Conservation (phyloP, 2,113 vertebrate genomes). For the Oceanodroma tethys region DNA sequence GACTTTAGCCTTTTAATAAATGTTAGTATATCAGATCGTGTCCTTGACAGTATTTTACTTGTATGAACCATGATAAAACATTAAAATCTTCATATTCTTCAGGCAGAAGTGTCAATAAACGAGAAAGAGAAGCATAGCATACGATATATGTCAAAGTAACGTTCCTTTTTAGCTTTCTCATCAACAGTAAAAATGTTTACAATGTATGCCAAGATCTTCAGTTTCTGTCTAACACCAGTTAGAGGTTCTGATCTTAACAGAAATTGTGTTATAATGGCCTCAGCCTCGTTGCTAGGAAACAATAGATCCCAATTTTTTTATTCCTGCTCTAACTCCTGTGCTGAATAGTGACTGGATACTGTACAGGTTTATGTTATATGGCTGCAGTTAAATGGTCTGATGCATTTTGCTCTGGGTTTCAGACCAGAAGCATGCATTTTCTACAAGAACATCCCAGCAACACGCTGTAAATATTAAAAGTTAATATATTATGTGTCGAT, state of each 20-base stretch:
- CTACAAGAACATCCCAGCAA: constrained; percentile 80
- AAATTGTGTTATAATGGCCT: constrained; percentile 78
- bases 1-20: constrained; percentile 80
- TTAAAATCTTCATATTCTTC: constrained; percentile 72
- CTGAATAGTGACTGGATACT: constrained; percentile 79
- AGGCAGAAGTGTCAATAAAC: constrained; percentile 68
- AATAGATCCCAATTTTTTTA: constrained; percentile 78
- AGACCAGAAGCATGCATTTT: constrained; percentile 83
- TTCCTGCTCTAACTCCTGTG: constrained; percentile 79
- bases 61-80: constrained; percentile 75
- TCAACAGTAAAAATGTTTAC: constrained; percentile 79
- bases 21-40: constrained; percentile 81
- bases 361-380: constrained; percentile 80
- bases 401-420: constrained; percentile 83
- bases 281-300: constrained; percentile 79
- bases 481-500: constrained; percentile 82
- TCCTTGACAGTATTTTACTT: constrained; percentile 80
- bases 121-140: constrained; percentile 67
- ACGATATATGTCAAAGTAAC: constrained; percentile 67
- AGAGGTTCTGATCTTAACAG: constrained; percentile 76
- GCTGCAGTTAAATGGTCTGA: constrained; percentile 80
- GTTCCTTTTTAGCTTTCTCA: constrained; percentile 75
- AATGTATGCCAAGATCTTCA: constrained; percentile 78
- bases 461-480: constrained; percentile 80
- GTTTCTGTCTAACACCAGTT: constrained; percentile 75